Base-by-base conservation (phyloP, 2,113 vertebrate genomes). In the Stigmatopora argus region DNA sequence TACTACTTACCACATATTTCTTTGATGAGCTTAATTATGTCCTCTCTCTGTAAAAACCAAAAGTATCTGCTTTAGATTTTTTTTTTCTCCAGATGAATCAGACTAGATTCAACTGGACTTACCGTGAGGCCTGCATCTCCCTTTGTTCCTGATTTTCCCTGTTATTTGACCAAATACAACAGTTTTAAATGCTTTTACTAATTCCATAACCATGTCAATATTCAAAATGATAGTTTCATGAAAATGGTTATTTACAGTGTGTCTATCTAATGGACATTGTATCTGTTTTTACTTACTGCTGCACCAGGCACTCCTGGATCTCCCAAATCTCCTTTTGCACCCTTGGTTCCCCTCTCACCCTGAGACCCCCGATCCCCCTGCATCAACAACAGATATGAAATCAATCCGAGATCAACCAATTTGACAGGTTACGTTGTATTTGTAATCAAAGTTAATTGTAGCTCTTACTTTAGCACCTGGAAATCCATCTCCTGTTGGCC, bases 21-120 rank as follows among this genome's bases (percentile, higher is more conserved):
- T 85, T 93, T 95, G 70, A 96, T 94, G 83, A 96, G 84, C 83
- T 92, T 95, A 79, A 95, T 92, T 44, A 97, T 87, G 78, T 95
- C 93, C 83, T 96, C 92, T 90, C 89, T 94, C 93, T 95, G 82
- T 71, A 88, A 85, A n/a, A 63, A 70, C 18, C 67, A 38, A 8
- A 41, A 10, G 0, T 31, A 26, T 21, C 58, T 4, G 10, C 12
- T 45, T 61, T 23, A 45, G 7, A 61, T 45, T 12, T 2, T 10
- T 44, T 21, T 14, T 1, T 53, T 31, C n/a, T n/a, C 26, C 51
- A 23, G 19, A 53, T 13, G 13, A 56, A 15, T 56, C 14, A 19
- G 53, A 31, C 26, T 7, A 14, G 13, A 31, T 31, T 14, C 7
- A 56, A 31, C 63, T 55, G 11, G 78, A 80, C 91, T 91, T 86